Conservation (phyloP, 1,140 invertebrate genomes). For the Olivierus martensii region DNA sequence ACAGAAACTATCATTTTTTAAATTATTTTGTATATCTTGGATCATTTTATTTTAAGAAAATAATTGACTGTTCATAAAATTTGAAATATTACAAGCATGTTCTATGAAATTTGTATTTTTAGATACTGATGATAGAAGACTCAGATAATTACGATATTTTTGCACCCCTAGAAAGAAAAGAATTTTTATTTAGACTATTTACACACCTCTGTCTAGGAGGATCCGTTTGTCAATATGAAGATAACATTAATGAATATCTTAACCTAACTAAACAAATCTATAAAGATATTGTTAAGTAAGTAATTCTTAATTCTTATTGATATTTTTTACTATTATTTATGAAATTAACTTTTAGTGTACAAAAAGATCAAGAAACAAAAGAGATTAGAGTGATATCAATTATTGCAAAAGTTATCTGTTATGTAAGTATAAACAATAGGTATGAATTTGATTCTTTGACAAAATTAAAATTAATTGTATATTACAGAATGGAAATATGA, state of each 20-base stretch:
- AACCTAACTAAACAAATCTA: slow-evolving; percentile 40
- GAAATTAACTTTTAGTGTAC: slow-evolving; percentile 1
- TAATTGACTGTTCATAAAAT: no score
- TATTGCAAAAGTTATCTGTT: slow-evolving; percentile 1
- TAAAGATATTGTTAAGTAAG: slow-evolving; percentile 44
- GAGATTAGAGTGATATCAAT: slow-evolving; percentile 2
- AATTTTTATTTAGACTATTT: slow-evolving; percentile 45
- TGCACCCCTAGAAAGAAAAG: slow-evolving; percentile 34
- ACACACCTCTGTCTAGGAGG: slow-evolving; percentile 44
- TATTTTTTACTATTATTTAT: background rate
- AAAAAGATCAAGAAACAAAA: slow-evolving; percentile 1
- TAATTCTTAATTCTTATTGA: background rate
- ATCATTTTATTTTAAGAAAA: no score
- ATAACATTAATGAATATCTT: slow-evolving; percentile 41
- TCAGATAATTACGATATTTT: slow-evolving; percentile 36
- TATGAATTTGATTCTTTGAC: background rate
- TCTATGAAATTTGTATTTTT: no score
- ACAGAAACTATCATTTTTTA: no score
- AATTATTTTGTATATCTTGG: no score
- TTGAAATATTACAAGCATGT: no score
- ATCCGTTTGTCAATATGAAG: slow-evolving; percentile 45
- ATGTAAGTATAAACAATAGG: slow-evolving; percentile 4
- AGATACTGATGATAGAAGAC: slow-evolving; percentile 41
- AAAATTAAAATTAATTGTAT: background rate
- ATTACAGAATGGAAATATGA: background rate